phyloP scores from a whole-genome alignment of 2,797 vertebrate species.

The Potorous gilbertii region DNA sequence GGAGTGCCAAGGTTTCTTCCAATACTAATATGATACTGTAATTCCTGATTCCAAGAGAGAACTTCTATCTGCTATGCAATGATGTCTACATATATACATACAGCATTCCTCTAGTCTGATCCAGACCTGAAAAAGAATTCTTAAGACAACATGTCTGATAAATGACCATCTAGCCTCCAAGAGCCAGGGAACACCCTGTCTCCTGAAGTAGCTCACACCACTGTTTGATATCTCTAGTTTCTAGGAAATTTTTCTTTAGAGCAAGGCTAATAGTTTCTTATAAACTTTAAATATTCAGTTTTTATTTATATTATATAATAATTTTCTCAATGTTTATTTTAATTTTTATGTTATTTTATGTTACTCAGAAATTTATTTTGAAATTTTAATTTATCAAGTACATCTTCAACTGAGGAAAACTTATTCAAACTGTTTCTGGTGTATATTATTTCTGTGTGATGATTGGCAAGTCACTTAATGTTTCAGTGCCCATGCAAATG shows the following conservation, averaged over 20 bases:
- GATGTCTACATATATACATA: too few species aligned
- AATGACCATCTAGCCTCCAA: background rate
- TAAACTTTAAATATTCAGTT: background rate
- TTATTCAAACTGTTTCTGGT: background rate
- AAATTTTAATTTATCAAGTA: background rate
- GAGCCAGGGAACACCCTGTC: background rate
- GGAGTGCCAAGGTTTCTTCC: too few species aligned
- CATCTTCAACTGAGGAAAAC: background rate
- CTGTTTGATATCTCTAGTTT: background rate
- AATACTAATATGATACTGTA: too few species aligned
- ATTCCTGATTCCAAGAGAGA: too few species aligned
- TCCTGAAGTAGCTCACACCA: background rate
- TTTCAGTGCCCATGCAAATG: background rate
- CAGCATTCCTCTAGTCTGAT: background rate
- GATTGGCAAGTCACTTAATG: background rate
- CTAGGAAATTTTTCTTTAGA: background rate
- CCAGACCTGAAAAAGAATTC: background rate
- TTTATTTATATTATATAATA: background rate
- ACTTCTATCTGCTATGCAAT: too few species aligned
- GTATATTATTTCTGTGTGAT: background rate
- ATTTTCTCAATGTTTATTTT: background rate
- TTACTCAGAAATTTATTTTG: background rate
- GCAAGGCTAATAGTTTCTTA: background rate
- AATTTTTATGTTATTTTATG: background rate
- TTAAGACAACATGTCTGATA: background rate